phyloP scores from a whole-genome alignment of 2,888 invertebrate genomes.

The Drosophila neutralis region DNA sequence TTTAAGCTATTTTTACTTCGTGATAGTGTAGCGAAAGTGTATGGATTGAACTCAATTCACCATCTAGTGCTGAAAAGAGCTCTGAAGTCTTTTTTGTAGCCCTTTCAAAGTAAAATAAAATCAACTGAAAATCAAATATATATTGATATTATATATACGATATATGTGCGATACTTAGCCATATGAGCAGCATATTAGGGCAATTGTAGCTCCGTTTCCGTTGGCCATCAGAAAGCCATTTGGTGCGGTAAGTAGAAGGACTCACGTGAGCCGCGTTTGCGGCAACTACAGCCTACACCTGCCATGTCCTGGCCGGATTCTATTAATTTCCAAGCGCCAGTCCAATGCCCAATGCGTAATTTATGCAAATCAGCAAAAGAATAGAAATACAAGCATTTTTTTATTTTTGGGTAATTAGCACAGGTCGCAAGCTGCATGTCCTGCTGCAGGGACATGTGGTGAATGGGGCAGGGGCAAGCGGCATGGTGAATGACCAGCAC shows the following conservation, averaged over 20 bases:
- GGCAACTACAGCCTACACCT: slow-evolving; percentile 18
- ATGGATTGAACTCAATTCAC: background rate
- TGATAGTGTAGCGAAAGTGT: background rate
- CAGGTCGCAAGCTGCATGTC: slow-evolving; percentile 29
- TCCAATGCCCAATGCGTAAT: slow-evolving; percentile 38
- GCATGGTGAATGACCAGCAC: slow-evolving; percentile 46
- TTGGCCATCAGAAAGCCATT: slow-evolving; percentile 74
- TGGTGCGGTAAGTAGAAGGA: slow-evolving; percentile 32
- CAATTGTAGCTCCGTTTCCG: slow-evolving; percentile 72
- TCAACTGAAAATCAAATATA: background rate
- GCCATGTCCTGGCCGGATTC: slow-evolving; percentile 39
- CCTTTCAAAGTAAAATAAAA: no score
- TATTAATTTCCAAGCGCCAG: slow-evolving; percentile 54
- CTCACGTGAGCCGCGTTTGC: slow-evolving; percentile 29
- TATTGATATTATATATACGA: slow-evolving; percentile 6
- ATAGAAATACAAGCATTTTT: background rate
- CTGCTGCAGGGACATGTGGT: slow-evolving; percentile 61
- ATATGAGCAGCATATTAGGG: slow-evolving; percentile 46
- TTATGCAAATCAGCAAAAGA: slow-evolving; percentile 67
- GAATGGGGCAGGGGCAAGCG: slow-evolving; percentile 3
- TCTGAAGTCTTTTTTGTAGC: no score
- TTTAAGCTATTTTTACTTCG: background rate
- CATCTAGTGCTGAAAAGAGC: background rate
- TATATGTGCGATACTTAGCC: slow-evolving; percentile 5
- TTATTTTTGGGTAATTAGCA: slow-evolving; percentile 62